Conservation (phyloP, 2,888 invertebrate genomes). For the Cacoxenus indagator region DNA sequence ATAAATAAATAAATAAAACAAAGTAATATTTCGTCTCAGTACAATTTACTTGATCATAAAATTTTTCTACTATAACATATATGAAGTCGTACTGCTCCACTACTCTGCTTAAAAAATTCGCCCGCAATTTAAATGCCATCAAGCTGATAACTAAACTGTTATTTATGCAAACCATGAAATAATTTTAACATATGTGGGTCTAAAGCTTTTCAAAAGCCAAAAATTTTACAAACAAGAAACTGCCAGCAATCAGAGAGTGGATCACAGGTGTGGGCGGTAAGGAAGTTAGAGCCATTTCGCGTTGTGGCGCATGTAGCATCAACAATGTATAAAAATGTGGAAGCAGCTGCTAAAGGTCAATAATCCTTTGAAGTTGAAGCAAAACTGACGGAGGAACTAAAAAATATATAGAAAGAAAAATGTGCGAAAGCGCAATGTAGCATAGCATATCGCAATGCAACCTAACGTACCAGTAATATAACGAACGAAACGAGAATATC, state of each 20-base stretch:
- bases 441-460: background rate
- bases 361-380: slow-evolving; percentile 2
- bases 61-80: no score
- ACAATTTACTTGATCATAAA: no score
- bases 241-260: background rate
- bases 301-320: slow-evolving; percentile 10
- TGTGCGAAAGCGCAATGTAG: no score
- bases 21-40: no score
- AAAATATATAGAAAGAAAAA: background rate
- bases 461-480: background rate
- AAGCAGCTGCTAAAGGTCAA: slow-evolving; percentile 55
- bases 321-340: slow-evolving; percentile 44
- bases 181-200: slow-evolving; percentile 38
- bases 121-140: slow-evolving; percentile 35
- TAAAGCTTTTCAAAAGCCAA: slow-evolving; percentile 34
- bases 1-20: no score
- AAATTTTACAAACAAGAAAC: background rate
- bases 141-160: slow-evolving; percentile 21
- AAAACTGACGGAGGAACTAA: background rate
- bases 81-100: no score
- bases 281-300: background rate
- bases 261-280: background rate
- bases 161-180: slow-evolving; percentile 37
- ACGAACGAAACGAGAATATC: background rate
- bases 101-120: background rate